Percentiles rank a stretch among this genome's conserved stretches.
phyloP scores from a whole-genome alignment of 2,113 vertebrate genomes.

The Lophura nycthemera region DNA sequence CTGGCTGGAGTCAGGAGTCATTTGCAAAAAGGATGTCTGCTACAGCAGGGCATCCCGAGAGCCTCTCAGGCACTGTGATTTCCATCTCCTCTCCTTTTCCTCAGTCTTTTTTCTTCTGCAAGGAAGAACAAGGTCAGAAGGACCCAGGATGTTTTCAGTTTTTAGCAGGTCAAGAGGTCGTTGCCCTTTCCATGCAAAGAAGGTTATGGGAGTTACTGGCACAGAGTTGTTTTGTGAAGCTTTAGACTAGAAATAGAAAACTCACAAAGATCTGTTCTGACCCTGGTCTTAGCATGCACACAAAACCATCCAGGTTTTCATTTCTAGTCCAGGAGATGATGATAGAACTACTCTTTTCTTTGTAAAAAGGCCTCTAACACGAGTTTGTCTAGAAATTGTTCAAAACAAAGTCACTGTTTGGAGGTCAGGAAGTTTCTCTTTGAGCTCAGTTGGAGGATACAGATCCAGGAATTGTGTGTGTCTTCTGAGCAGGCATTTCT shows the following conservation, averaged over 20 bases:
- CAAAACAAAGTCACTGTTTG: not conserved
- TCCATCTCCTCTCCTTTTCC: not conserved
- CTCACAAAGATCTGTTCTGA: conserved; percentile 26
- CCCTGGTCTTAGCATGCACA: not conserved
- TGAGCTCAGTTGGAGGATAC: not conserved
- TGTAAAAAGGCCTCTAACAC: not conserved
- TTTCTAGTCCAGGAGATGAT: not conserved
- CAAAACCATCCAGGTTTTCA: not conserved
- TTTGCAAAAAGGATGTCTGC: not conserved
- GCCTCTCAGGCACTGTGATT: not conserved
- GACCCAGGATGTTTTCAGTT: conserved; percentile 20
- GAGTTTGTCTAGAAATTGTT: not conserved
- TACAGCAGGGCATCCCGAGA: not conserved
- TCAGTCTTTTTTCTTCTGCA: not conserved
- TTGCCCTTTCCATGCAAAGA: conserved; percentile 1
- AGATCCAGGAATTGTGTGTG: not conserved
- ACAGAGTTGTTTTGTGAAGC: conserved; percentile 24
- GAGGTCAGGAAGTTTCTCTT: not conserved
- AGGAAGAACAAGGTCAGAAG: not conserved
- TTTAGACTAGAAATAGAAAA: conserved; percentile 54
- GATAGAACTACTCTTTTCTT: not conserved
- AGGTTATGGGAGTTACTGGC: conserved; percentile 30
- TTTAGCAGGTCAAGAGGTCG: not conserved
- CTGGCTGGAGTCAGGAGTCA: not conserved
- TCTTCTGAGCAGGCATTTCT: not conserved